Percentiles rank a stretch among this genome's conserved stretches.
Conservation (phyloP, 2,888 invertebrate genomes). For the Agonopterix arenella region DNA sequence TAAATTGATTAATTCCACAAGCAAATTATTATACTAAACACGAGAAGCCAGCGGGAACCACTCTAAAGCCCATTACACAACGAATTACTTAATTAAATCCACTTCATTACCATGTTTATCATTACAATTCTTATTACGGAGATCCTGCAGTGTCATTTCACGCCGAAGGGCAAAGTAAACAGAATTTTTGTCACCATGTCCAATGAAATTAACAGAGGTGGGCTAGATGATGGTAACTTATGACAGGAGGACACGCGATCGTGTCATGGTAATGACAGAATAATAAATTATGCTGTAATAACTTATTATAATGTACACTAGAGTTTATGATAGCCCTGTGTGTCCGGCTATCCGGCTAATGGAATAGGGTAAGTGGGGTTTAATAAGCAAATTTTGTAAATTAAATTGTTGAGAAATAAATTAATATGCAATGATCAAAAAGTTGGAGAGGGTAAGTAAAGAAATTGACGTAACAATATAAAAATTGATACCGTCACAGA, state of each 20-base stretch:
- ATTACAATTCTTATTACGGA: slow-evolving; percentile 25
- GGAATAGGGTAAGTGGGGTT: slow-evolving; percentile 46
- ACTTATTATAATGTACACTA: slow-evolving; percentile 68
- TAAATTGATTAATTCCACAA: too few species aligned
- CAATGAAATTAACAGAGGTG: slow-evolving; percentile 65
- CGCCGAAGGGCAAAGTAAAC: slow-evolving; percentile 55
- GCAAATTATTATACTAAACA: slow-evolving; percentile 6
- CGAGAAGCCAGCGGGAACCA: slow-evolving; percentile 45
- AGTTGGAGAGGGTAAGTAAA: too few species aligned
- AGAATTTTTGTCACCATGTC: slow-evolving; percentile 74
- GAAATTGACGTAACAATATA: too few species aligned
- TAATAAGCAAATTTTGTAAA: slow-evolving; percentile 64
- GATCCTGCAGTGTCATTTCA: slow-evolving; percentile 50
- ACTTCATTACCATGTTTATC: slow-evolving; percentile 56
- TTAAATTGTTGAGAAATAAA: slow-evolving; percentile 27
- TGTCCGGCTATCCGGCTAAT: slow-evolving; percentile 29
- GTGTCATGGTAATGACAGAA: slow-evolving; percentile 71
- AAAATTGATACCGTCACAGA: too few species aligned
- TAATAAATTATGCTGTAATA: slow-evolving; percentile 75
- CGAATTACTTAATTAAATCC: slow-evolving; percentile 47
- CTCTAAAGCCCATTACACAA: slow-evolving; percentile 47
- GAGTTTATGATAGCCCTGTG: slow-evolving; percentile 46
- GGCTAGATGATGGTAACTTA: slow-evolving; percentile 59
- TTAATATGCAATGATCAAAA: not conserved
- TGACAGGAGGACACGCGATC: slow-evolving; percentile 63